These are phyloP conservation scores for Mimachlamys varia DNA, from an alignment of 2,888 invertebrate genomes.

Conservation along the genomic window DNA sequence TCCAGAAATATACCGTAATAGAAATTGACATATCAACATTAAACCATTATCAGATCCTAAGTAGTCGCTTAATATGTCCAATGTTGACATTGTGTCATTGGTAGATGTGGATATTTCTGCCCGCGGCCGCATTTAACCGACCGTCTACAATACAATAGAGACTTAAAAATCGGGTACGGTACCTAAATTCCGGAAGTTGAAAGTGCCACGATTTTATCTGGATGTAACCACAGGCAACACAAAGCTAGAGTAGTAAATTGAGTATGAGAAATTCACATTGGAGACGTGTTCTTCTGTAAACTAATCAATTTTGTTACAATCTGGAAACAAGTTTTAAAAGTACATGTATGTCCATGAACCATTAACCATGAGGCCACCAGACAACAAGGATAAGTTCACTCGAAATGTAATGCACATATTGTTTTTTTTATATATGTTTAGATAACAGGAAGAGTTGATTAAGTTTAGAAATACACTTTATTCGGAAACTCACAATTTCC, in stretches of 20 bases:
- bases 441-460: no score
- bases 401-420: no score
- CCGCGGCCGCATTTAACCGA: not conserved
- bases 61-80: not conserved
- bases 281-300: no score
- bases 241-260: not conserved
- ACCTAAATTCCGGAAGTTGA: slow-evolving; percentile 31
- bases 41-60: not conserved
- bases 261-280: no score
- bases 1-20: not conserved
- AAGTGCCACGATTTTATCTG: slow-evolving; percentile 25
- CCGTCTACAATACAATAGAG: not conserved
- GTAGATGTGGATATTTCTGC: not conserved
- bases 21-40: slow-evolving; percentile 29
- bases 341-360: no score
- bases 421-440: no score
- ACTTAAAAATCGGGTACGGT: slow-evolving; percentile 13
- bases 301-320: no score
- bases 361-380: no score
- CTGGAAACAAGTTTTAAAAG: no score
- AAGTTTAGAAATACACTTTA: no score
- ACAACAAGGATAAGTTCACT: no score
- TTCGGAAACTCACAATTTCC: no score
- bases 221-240: not conserved
- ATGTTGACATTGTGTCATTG: slow-evolving; percentile 3